Evolutionary conservation across 2,797 vertebrate species (phyloP), one percentile per base, ranked within the genome.

Genomic region (Coluber constrictor): DNA sequence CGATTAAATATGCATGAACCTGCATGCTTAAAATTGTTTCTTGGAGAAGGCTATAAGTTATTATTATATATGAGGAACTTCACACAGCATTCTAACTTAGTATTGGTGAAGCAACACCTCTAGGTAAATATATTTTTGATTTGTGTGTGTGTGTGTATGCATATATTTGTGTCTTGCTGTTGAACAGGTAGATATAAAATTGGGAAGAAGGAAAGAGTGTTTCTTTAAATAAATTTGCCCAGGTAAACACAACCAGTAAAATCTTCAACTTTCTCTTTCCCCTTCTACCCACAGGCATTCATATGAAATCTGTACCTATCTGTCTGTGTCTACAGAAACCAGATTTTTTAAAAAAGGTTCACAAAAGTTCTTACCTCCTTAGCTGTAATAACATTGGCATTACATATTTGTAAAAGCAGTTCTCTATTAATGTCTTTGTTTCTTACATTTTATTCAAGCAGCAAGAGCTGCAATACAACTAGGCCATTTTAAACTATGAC

Each of bases 91-190:
- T 94, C 57, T 96, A 96, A 94, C 93, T 95, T 95, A 97, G 94
- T 95, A 96, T 96, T 94, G 96, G 94, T 96, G 96, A 95, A 97
- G 96, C 95, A 97, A 97, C 93, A 96, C 87, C 7, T 0, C 0
- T 93, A n/a, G 91, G 94, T 91, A 95, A 96, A 96, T 94, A 94
- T 29, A 95, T 93, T 95, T 96, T 95, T 96, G 94, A 96, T 94
- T 90, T 93, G 0, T 6, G 92, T 95, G 8, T 60, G 0, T 6
- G 92, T 95, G 8, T 60, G 95, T 96, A 95, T 96, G 95, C 96
- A 94, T 96, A 93, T 92, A 93, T 94, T 95, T 94, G 91, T 54
- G 93, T 94, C 94, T 95, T 95, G 94, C 95, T 97, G 95, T 93
- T 96, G 96, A 94, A 95, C 95, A 95, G 93, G 86, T 93, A 95